phyloP scores from a whole-genome alignment of 1,140 invertebrate genomes.

The Drosophila novamexicana region DNA sequence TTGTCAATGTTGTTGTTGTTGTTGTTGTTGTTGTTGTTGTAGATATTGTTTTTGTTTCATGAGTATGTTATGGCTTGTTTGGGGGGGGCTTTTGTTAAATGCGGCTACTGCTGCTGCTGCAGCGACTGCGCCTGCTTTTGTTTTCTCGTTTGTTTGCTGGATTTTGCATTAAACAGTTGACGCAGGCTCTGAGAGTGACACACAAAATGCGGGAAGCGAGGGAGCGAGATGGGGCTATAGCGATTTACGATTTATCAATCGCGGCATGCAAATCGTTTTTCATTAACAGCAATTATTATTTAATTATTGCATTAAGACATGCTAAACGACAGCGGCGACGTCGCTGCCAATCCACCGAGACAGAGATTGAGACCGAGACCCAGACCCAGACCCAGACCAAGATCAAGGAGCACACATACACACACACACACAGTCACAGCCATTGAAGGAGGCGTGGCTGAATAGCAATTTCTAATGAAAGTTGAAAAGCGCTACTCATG shows the following conservation, averaged over 20 bases:
- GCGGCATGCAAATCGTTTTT: slow-evolving; percentile 63
- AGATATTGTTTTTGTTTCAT: neutral
- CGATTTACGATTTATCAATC: slow-evolving; percentile 56
- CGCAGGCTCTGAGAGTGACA: slow-evolving; percentile 51
- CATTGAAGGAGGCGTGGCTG: slow-evolving; percentile 26
- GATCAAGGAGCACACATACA: slow-evolving; percentile 26
- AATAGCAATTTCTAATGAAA: slow-evolving; percentile 73
- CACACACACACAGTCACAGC: neutral
- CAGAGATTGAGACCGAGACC: neutral
- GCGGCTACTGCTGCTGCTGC: neutral
- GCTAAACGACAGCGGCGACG: slow-evolving; percentile 56
- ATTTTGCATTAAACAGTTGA: slow-evolving; percentile 50
- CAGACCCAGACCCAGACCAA: slow-evolving; percentile 4
- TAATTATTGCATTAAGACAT: slow-evolving; percentile 66
- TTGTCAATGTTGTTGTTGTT: slow-evolving; percentile 27
- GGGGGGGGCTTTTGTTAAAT: slow-evolving; percentile 35
- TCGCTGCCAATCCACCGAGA: slow-evolving; percentile 26
- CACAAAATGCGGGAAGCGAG: slow-evolving; percentile 33
- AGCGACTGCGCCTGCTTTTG: slow-evolving; percentile 23
- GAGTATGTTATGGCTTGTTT: slow-evolving; percentile 7
- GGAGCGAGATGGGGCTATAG: neutral
- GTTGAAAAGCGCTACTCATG: slow-evolving; percentile 69
- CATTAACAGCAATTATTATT: slow-evolving; percentile 69
- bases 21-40: slow-evolving; percentile 19
- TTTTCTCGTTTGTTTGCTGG: slow-evolving; percentile 54